Conservation (phyloP, 2,797 vertebrate species). For the Rhabdophis nuchalis region DNA sequence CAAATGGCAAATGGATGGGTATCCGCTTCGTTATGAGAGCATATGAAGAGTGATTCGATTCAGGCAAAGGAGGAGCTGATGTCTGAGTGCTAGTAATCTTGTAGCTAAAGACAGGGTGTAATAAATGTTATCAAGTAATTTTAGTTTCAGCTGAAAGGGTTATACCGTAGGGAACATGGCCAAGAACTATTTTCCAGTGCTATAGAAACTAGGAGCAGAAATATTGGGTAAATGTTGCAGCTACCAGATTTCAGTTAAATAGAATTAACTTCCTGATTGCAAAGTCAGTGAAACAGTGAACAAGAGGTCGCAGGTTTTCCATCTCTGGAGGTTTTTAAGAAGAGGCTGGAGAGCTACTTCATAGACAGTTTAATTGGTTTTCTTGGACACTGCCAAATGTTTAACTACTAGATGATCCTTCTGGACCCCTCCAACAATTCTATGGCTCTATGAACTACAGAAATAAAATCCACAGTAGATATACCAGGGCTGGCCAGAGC, state of each 20-base stretch:
- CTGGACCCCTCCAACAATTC: background rate
- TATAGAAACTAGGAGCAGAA: background rate
- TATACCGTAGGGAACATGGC: background rate
- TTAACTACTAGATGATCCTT: background rate
- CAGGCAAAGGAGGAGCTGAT: background rate
- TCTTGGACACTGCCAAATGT: background rate
- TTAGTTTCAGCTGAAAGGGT: background rate
- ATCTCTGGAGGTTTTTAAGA: background rate
- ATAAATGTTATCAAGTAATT: background rate
- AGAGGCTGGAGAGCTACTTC: background rate
- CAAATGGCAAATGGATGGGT: background rate
- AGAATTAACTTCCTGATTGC: background rate
- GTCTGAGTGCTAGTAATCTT: background rate
- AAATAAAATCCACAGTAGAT: background rate
- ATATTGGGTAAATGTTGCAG: background rate
- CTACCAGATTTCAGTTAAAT: background rate
- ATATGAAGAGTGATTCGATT: background rate
- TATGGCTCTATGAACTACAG: background rate
- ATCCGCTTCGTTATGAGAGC: background rate
- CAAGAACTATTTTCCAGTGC: background rate
- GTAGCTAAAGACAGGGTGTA: background rate
- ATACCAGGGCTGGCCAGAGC: background rate
- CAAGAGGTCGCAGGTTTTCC: background rate
- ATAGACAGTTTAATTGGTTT: background rate
- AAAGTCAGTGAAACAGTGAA: background rate